Evolutionary conservation across 1,140 invertebrate species (phyloP).

Genomic region (Amyelois transitella): DNA sequence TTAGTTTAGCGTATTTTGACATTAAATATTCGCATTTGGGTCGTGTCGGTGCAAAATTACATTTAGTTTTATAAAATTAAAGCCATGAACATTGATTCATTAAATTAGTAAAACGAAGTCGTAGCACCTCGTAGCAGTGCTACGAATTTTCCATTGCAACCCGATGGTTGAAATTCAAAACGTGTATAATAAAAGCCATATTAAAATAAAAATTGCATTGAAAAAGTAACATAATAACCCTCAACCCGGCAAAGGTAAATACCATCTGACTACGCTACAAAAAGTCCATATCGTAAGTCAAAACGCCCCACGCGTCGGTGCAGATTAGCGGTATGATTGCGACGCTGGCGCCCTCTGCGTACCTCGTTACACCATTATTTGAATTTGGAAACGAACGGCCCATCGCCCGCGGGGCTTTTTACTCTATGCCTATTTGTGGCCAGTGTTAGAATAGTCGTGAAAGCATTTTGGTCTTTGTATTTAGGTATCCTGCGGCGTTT

Average conservation of each 20-base stretch:
- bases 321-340: conserved; percentile 23
- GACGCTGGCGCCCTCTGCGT: conserved; percentile 20
- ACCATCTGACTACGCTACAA: background rate
- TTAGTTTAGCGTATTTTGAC: background rate
- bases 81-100: background rate
- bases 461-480: background rate
- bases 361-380: conserved; percentile 31
- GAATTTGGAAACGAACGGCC: conserved; percentile 35
- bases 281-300: background rate
- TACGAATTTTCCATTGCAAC: background rate
- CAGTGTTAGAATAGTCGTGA: conserved; percentile 8
- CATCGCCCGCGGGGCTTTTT: conserved; percentile 17
- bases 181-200: background rate
- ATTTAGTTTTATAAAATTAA: background rate
- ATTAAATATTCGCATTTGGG: background rate
- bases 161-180: background rate
- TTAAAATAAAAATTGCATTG: background rate
- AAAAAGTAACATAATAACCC: background rate
- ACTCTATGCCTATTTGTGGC: conserved; percentile 21
- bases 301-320: conserved; percentile 5
- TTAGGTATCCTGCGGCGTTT: background rate
- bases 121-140: background rate
- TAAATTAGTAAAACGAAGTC: background rate
- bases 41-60: background rate
- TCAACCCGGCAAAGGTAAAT: background rate